Evolutionary conservation across 2,888 invertebrate species (phyloP), one percentile per base, ranked within the genome.

Genomic region (Drosophila imparisetae): DNA sequence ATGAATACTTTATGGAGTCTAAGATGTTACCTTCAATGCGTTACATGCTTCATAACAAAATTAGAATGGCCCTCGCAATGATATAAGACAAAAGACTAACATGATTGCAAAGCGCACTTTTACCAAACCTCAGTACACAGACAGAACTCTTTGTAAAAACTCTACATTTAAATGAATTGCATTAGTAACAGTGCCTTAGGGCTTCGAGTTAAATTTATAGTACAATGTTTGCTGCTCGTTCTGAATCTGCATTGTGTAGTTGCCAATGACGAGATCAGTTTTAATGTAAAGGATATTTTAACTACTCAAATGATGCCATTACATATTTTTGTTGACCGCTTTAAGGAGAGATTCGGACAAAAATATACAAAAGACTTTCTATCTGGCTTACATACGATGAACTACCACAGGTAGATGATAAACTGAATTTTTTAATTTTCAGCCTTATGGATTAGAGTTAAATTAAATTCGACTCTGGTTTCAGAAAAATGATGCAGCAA

Each of bases 401-500:
- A 13, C 10, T 80, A 66, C 59, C 79, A 80, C 49, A 80, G 79
- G 82, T 81, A 38, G 18, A 30, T 53, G 21, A 7, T 29, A n/a
- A 27, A 7, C 5, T 30, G 10, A 8, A 4, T 21, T 57, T 6
- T 42, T 21, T 6, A 29, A 38, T 55, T 54, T 11, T 8, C n/a
- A 29, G 4, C n/a, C 8, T 29, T 2, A 13, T 29, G 11, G 3
- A 15, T 4, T 36, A 2, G 11, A 38, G 4, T n/a, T 2, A 18
- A 13, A n/a, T 40, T 34, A 8, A 52, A 1, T 15, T 10, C 15
- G 8, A 24, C 11, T 40, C 36, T 32, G 13, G 0, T 40, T 64
- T 29, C 30, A 80, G 79, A 50, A 60, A 82, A 55, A 80, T 81
- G 82, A 80, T 81, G 79, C 75, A 78, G 21, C 63, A 78, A 45